These are phyloP conservation scores for Monomorium pharaonis DNA, from an alignment of 1,140 invertebrate species.

Conservation along the genomic window DNA sequence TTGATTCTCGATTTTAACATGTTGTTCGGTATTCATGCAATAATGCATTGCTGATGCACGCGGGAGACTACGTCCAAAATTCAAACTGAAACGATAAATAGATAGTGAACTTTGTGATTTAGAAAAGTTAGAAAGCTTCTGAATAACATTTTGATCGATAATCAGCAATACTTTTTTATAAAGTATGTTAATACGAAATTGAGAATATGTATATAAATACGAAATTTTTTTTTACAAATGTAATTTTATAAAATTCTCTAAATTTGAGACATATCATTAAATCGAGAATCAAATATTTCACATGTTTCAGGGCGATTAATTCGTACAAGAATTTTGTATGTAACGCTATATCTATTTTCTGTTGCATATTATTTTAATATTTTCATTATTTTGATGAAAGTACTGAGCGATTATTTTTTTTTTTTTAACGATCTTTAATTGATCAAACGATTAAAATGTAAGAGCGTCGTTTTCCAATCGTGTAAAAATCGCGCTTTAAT, in stretches of 20 bases:
- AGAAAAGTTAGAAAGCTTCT: conserved; percentile 4
- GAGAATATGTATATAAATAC: neutral
- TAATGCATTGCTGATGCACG: conserved; percentile 25
- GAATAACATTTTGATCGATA: neutral
- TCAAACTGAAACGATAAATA: neutral
- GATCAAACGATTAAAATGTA: neutral
- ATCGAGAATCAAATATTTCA: conserved; percentile 9
- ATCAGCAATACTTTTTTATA: neutral
- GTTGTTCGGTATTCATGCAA: conserved; percentile 24
- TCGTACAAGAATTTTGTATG: conserved; percentile 2
- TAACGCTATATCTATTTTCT: neutral
- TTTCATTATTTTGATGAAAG: neutral
- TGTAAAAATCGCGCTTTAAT: conserved; percentile 46
- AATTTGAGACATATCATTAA: neutral
- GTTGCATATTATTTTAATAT: neutral
- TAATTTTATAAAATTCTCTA: neutral
- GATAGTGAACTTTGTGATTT: neutral
- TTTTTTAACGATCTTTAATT: neutral
- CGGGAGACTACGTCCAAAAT: neutral
- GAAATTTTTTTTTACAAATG: neutral
- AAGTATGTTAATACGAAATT: neutral
- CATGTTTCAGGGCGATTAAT: neutral
- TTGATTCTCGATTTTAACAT: conserved; percentile 15
- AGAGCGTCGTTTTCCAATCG: neutral
- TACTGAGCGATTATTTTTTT: neutral